Evolutionary conservation across 2,113 vertebrate species (phyloP).

Genomic region (Anguilla japonica): DNA sequence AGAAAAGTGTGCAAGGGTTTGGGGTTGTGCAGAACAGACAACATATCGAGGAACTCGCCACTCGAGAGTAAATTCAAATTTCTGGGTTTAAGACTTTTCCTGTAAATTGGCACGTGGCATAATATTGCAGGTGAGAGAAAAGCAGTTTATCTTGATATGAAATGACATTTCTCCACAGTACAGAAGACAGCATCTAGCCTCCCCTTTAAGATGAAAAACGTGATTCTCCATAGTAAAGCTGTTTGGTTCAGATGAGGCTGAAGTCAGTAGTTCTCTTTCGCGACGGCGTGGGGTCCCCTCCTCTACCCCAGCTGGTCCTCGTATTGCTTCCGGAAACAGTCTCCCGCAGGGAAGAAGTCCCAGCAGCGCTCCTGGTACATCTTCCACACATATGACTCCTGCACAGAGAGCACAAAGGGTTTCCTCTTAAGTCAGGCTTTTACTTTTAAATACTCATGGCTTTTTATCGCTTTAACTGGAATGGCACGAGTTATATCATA

Average conservation of each 20-base stretch:
- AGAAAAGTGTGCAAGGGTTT: conserved; percentile 67
- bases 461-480: background rate
- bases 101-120: conserved; percentile 42
- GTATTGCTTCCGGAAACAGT: conserved; percentile 98
- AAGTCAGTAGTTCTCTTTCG: background rate
- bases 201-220: conserved; percentile 9
- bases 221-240: background rate
- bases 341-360: conserved; percentile 98
- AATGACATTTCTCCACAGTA: conserved; percentile 21
- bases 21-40: conserved; percentile 69
- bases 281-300: background rate
- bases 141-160: conserved; percentile 37
- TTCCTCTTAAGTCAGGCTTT: background rate
- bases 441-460: background rate
- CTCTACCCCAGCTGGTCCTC: conserved; percentile 91
- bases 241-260: background rate
- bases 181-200: conserved; percentile 36
- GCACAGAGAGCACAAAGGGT: conserved; percentile 40
- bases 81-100: conserved; percentile 42
- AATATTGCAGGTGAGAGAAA: conserved; percentile 40
- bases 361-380: conserved; percentile 98
- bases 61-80: conserved; percentile 36
- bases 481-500: no score
- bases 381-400: conserved; percentile 99
- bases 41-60: conserved; percentile 49